These are phyloP conservation scores for Hemibagrus wyckioides DNA, from an alignment of 2,113 vertebrate genomes.

Conservation along the genomic window DNA sequence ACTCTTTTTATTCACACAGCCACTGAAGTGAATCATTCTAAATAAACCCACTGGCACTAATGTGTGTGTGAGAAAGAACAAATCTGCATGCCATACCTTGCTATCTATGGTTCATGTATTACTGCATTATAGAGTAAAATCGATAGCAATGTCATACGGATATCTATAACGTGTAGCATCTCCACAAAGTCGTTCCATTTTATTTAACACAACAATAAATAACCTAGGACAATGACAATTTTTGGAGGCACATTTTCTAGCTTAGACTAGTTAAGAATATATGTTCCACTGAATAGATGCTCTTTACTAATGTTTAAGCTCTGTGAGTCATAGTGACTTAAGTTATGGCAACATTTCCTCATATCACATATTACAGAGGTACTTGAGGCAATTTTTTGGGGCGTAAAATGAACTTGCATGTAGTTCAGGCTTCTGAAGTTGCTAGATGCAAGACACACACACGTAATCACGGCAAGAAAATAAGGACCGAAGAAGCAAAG, in stretches of 20 bases:
- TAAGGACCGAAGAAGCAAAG: no score
- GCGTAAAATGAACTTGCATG: no score
- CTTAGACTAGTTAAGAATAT: no score
- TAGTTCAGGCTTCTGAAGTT: no score
- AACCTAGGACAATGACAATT: neutral
- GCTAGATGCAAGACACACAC: no score
- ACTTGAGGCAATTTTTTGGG: neutral
- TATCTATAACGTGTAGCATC: neutral
- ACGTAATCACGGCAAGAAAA: neutral
- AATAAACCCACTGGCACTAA: neutral
- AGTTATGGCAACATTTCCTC: neutral
- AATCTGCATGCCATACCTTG: neutral
- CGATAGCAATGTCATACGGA: neutral
- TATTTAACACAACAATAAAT: neutral
- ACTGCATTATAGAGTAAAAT: neutral
- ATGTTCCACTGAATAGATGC: neutral
- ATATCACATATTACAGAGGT: neutral
- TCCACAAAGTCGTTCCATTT: neutral
- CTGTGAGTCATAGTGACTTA: neutral
- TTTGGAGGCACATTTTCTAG: no score
- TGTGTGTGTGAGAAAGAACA: neutral
- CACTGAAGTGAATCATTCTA: conserved; percentile 20
- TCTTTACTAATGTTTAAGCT: neutral
- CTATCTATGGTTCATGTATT: neutral
- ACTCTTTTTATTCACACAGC: conserved; percentile 32